phyloP scores from a whole-genome alignment of 1,140 invertebrate species.

The Drosophila bocki region DNA sequence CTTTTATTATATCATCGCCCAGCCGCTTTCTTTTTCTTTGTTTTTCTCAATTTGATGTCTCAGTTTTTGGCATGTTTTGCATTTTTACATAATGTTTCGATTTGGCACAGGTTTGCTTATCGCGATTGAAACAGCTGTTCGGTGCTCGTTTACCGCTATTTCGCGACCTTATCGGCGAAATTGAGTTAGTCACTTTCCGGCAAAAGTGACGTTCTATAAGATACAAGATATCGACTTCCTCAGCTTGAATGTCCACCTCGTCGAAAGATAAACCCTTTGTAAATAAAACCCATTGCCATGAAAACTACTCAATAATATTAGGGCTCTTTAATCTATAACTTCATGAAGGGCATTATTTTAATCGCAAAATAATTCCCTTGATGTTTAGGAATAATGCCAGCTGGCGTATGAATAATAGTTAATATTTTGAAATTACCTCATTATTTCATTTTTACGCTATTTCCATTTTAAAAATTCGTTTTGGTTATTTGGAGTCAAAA shows the following conservation, averaged over 20 bases:
- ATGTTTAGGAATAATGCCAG: neutral
- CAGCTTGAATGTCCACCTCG: neutral
- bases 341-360: neutral
- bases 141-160: constrained; percentile 17
- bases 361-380: neutral
- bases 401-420: neutral
- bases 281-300: neutral
- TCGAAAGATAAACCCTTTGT: neutral
- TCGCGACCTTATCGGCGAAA: constrained; percentile 24
- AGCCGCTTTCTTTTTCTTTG: constrained; percentile 66
- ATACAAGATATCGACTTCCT: constrained; percentile 20
- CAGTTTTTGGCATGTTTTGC: constrained; percentile 44
- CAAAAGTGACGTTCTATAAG: constrained; percentile 34
- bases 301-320: constrained; percentile 3
- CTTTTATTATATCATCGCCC: constrained; percentile 68
- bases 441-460: neutral
- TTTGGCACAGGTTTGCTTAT: constrained; percentile 20
- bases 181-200: constrained; percentile 33
- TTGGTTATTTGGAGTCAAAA: neutral
- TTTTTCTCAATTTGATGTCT: constrained; percentile 23
- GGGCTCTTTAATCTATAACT: constrained; percentile 2
- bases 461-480: neutral
- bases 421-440: neutral
- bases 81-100: constrained; percentile 64
- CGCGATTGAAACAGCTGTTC: constrained; percentile 58